Evolutionary conservation across 2,888 invertebrate genomes (phyloP).

Genomic region (Exephanes ischioxanthus): DNA sequence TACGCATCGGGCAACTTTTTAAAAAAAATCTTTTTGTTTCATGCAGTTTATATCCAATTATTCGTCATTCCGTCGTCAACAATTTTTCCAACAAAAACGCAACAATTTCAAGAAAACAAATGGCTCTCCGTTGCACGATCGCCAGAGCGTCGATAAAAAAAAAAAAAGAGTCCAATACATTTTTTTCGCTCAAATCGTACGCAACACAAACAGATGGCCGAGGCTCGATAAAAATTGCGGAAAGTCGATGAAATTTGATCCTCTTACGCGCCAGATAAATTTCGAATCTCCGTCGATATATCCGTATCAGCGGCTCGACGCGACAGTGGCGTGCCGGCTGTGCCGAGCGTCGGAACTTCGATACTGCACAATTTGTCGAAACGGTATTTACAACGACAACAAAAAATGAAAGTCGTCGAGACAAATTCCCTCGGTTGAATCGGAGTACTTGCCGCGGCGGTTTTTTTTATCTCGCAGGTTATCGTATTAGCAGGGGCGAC

Average conservation of each 20-base stretch:
- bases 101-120: no score
- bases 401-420: not conserved
- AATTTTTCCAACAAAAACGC: no score
- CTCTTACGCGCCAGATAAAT: not conserved
- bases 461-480: not conserved
- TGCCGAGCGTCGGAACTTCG: not conserved
- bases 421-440: slow-evolving; percentile 1
- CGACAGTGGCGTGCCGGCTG: not conserved
- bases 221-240: not conserved
- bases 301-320: not conserved
- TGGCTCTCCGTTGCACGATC: no score
- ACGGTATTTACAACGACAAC: not conserved
- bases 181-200: not conserved
- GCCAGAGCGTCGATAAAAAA: no score
- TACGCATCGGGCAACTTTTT: no score
- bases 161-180: no score
- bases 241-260: not conserved
- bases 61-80: no score
- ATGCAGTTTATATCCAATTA: no score
- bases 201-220: not conserved
- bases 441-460: not conserved
- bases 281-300: not conserved
- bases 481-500: slow-evolving; percentile 8
- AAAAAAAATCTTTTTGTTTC: no score
- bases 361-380: not conserved